Percentiles rank a stretch among this genome's conserved stretches.
These are phyloP conservation scores for Drosophila cardini DNA, from an alignment of 1,140 invertebrate genomes.

Conservation along the genomic window DNA sequence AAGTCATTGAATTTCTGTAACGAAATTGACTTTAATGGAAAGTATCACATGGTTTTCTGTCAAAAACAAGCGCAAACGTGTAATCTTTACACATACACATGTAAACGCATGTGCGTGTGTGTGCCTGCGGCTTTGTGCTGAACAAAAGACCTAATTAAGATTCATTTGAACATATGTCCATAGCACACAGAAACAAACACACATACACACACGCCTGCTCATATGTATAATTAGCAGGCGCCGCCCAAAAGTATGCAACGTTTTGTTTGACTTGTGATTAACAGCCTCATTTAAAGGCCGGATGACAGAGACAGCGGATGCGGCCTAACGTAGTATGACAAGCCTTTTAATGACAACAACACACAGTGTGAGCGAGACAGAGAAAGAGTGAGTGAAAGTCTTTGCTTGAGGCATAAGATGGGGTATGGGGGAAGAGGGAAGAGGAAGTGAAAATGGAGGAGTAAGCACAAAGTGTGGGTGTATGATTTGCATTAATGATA, in stretches of 20 bases:
- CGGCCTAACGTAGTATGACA: conserved; percentile 42
- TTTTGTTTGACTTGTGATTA: conserved; percentile 76
- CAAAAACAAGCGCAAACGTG: conserved; percentile 2
- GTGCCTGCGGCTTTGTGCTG: conserved; percentile 46
- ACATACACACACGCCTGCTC: conserved; percentile 10
- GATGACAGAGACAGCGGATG: conserved; percentile 17
- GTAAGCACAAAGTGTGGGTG: conserved; percentile 5
- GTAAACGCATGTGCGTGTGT: neutral
- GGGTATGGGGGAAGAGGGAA: neutral
- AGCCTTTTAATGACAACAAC: conserved; percentile 64
- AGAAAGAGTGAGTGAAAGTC: neutral
- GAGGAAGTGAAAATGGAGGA: neutral
- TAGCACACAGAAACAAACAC: conserved; percentile 14
- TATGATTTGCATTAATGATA: conserved; percentile 77
- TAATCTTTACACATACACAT: neutral
- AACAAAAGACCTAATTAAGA: conserved; percentile 57
- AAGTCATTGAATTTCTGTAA: conserved; percentile 11
- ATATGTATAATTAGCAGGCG: conserved; percentile 60
- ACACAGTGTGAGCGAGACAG: neutral
- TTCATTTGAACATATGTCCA: conserved; percentile 50
- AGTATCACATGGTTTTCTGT: conserved; percentile 23
- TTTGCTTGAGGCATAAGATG: too few species aligned
- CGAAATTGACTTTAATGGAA: conserved; percentile 33
- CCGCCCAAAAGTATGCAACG: conserved; percentile 64
- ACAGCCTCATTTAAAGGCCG: conserved; percentile 55